A percentile compares a stretch with the other conserved stretches of the same genome.
Conservation (phyloP, 2,113 vertebrate species). For the Terrapene triunguis region DNA sequence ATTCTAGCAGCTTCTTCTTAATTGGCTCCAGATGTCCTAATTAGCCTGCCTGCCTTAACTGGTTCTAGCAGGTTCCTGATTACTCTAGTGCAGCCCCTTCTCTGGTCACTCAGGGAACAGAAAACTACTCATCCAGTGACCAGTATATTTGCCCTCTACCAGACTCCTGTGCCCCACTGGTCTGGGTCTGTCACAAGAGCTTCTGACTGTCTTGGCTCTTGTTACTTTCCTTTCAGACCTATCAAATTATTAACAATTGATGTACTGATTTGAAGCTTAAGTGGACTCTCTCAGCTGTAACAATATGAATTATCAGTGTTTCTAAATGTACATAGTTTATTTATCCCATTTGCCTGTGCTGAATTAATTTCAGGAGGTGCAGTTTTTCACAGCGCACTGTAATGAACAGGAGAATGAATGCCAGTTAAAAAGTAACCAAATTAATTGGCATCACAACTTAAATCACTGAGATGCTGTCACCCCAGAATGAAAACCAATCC, state of each 20-base stretch:
- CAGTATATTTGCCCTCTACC: too few relatives aligned
- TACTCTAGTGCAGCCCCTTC: too few relatives aligned
- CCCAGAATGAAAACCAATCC: background rate
- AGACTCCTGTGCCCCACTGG: too few relatives aligned
- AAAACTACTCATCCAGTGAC: too few relatives aligned
- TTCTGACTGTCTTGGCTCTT: background rate
- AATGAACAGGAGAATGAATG: background rate
- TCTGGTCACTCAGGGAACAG: too few relatives aligned
- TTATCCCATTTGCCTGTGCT: background rate
- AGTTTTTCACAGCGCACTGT: background rate
- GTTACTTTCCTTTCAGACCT: background rate
- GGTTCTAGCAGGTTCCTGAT: too few relatives aligned
- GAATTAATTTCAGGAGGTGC: background rate
- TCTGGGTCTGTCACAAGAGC: too few relatives aligned
- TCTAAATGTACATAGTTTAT: background rate
- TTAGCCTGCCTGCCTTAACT: too few relatives aligned
- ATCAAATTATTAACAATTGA: background rate
- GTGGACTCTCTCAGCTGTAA: background rate
- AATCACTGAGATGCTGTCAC: background rate
- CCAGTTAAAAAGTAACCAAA: background rate
- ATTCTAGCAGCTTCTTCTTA: too few relatives aligned
- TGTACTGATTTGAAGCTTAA: background rate
- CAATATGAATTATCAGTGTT: background rate
- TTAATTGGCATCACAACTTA: background rate
- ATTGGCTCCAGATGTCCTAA: too few relatives aligned